Conservation (phyloP, 2,797 vertebrate species). For the Mus minutoides region DNA sequence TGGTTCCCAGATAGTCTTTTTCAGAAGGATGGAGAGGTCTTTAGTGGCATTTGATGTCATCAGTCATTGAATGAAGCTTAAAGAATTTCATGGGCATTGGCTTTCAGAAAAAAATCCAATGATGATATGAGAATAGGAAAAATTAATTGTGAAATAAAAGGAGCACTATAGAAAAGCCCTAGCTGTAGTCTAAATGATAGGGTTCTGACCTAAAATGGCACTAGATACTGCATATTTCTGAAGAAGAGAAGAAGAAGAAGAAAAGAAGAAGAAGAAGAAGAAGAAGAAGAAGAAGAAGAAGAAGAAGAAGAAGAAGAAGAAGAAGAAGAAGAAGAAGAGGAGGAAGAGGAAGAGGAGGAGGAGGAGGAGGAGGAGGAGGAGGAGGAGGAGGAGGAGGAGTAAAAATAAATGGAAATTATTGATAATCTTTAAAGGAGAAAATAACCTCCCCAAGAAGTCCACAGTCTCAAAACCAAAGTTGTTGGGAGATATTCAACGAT, state of each 20-base stretch:
- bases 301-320: no score
- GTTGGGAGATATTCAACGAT: not conserved
- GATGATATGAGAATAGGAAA: not conserved
- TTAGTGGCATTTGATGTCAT: not conserved
- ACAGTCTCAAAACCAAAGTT: not conserved
- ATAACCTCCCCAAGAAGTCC: not conserved
- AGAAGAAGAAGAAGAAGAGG: no score
- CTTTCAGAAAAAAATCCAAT: constrained; percentile 22
- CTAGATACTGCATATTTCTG: not conserved
- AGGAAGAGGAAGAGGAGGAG: no score
- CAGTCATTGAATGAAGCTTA: not conserved
- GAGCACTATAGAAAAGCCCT: not conserved
- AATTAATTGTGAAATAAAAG: constrained; percentile 14
- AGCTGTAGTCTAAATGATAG: not conserved
- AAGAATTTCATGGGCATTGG: not conserved
- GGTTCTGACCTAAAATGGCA: not conserved
- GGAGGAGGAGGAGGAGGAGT: no score
- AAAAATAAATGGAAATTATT: not conserved
- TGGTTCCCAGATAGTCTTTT: not conserved
- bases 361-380: no score
- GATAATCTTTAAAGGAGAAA: not conserved
- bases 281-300: no score
- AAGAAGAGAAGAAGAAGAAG: no score
- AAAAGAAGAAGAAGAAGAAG: no score
- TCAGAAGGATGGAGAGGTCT: not conserved